Evolutionary conservation across 2,888 invertebrate genomes (phyloP), one percentile per base, ranked within the genome.

Genomic region (Colostygia pectinataria): DNA sequence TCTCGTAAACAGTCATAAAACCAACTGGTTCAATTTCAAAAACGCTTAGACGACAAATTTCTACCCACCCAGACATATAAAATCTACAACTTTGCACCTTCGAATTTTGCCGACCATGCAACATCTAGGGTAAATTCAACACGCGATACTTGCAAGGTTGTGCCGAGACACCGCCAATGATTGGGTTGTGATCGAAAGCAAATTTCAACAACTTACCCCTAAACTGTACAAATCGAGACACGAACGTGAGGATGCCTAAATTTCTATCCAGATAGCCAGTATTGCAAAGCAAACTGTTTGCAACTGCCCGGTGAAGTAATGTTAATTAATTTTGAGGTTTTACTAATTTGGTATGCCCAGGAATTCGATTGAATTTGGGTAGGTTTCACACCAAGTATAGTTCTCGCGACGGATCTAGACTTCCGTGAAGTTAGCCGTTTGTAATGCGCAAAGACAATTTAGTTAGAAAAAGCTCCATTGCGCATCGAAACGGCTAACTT

Each of bases 111-210:
- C 32, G 40, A 45, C 25, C 41, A 14, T 38, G 53, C 54, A 39
- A 52, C 32, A 52, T 54, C 53, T 52, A 24, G 47, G 48, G 34
- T 37, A 52, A 49, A 40, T 31, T 45, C 36, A 51, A 43, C 42
- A 55, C 15, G 27, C 24, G 36, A 33, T 36, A 28, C 42, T 43
- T 27, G 25, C 31, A 29, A 28, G 50, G 46, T 49, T 52, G 33
- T 46, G 43, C 36, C 42, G 39, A 42, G 40, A 45, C 46, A 59
- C 46, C 61, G 55, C 62, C 75, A 67, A 69, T 80, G 80, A 85
- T 85, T 83, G 81, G 78, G 80, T 78, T 78, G 77, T 80, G 79
- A 84, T 84, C 74, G 83, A 79, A 83, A 83, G 77, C 84, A 84
- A 89, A 88, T 85, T 86, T 85, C 75, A 70, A 71, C 59, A 51